Evolutionary conservation across 2,797 vertebrate genomes (phyloP).

Genomic region (Centroberyx gerrardi): DNA sequence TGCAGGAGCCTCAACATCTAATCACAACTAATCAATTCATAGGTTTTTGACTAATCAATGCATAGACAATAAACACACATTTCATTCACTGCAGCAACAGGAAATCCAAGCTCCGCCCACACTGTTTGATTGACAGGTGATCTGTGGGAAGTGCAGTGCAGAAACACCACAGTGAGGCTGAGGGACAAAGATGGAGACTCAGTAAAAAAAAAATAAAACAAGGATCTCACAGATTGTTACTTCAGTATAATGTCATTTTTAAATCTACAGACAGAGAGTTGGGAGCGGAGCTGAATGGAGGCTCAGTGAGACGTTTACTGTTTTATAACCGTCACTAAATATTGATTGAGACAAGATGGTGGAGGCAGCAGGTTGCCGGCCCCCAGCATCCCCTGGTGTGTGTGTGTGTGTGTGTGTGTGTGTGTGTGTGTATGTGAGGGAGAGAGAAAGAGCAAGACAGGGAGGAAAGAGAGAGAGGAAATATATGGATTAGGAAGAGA

Average conservation of each 20-base stretch:
- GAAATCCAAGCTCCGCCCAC: too few relatives aligned
- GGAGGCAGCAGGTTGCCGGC: conserved; percentile 25
- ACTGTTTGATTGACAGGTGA: too few relatives aligned
- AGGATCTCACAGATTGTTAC: too few relatives aligned
- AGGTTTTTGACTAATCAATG: too few relatives aligned
- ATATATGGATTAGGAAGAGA: neutral
- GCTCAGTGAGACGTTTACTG: neutral
- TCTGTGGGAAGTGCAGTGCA: too few relatives aligned
- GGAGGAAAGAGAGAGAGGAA: conserved; percentile 4
- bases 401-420: conserved; percentile 12
- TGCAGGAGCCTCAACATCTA: too few relatives aligned
- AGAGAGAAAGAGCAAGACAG: neutral
- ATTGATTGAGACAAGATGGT: conserved; percentile 67
- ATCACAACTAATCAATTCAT: too few relatives aligned
- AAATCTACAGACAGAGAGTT: neutral
- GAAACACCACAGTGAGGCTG: neutral
- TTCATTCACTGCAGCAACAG: too few relatives aligned
- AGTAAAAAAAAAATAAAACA: too few relatives aligned
- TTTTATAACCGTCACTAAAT: conserved; percentile 58
- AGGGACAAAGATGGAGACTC: too few relatives aligned
- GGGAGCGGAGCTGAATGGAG: neutral
- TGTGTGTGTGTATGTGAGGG: neutral
- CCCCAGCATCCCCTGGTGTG: conserved; percentile 2
- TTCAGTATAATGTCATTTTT: too few relatives aligned
- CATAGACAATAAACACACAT: too few relatives aligned